These are phyloP conservation scores for Tarsius wallacei DNA, from an alignment of 2,797 vertebrate species.

Conservation along the genomic window DNA sequence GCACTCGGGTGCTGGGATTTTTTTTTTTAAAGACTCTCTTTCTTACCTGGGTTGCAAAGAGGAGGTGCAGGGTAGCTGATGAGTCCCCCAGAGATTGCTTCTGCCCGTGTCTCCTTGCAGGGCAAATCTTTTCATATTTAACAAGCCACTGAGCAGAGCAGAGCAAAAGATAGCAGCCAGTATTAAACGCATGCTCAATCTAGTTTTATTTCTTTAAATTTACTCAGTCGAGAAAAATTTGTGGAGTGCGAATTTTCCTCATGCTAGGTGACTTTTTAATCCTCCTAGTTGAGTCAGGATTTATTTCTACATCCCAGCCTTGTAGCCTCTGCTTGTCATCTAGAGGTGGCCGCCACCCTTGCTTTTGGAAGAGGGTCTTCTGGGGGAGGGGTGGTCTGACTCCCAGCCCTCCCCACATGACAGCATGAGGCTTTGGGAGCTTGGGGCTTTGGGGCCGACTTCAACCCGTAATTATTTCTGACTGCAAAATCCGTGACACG, in stretches of 20 bases:
- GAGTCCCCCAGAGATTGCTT: slow-evolving; percentile 83
- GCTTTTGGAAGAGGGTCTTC: slow-evolving; percentile 52
- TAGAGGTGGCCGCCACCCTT: slow-evolving; percentile 26
- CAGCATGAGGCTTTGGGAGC: background rate
- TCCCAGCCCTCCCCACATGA: background rate
- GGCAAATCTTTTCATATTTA: slow-evolving; percentile 92
- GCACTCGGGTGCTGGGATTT: slow-evolving; percentile 72
- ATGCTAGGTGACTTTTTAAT: slow-evolving; percentile 89
- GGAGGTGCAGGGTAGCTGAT: slow-evolving; percentile 69
- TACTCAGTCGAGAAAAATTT: slow-evolving; percentile 92
- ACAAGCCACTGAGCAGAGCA: slow-evolving; percentile 90
- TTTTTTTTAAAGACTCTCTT: slow-evolving; percentile 72
- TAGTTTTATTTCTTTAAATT: slow-evolving; percentile 92
- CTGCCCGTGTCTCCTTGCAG: slow-evolving; percentile 81
- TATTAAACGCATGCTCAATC: slow-evolving; percentile 92
- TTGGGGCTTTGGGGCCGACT: slow-evolving; percentile 42
- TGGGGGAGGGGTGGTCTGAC: background rate
- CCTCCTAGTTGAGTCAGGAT: slow-evolving; percentile 88
- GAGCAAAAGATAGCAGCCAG: slow-evolving; percentile 89
- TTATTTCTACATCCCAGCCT: slow-evolving; percentile 85
- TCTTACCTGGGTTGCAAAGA: slow-evolving; percentile 74
- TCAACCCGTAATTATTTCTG: slow-evolving; percentile 80
- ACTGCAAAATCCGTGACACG: slow-evolving; percentile 70
- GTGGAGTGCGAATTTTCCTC: slow-evolving; percentile 90
- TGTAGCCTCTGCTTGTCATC: background rate